Conservation (phyloP, 2,797 vertebrate species). For the Artibeus lituratus region DNA sequence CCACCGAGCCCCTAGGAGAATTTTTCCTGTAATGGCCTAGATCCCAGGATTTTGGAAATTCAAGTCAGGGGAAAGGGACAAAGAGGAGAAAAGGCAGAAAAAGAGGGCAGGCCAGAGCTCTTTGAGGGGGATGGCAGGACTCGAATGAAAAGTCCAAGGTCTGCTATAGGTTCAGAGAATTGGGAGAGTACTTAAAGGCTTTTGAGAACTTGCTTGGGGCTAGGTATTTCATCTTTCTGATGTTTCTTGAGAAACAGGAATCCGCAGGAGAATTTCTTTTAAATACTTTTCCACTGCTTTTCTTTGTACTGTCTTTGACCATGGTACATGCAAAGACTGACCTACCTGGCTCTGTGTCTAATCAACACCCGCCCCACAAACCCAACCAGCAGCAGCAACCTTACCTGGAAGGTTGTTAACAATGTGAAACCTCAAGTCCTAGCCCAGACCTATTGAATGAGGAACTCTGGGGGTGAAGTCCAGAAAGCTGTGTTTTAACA, state of each 20-base stretch:
- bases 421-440: background rate
- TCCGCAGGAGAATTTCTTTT: background rate
- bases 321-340: rapidly evolving
- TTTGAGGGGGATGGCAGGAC: background rate
- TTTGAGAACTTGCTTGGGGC: background rate
- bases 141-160: background rate
- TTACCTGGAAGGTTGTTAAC: background rate
- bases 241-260: background rate
- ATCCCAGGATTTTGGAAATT: background rate
- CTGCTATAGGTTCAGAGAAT: background rate
- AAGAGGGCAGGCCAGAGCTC: background rate
- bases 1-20: background rate
- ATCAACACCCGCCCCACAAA: background rate
- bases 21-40: background rate
- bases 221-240: background rate
- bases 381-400: background rate
- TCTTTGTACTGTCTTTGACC: background rate
- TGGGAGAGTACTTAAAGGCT: background rate
- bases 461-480: background rate
- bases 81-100: background rate
- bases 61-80: background rate
- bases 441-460: background rate
- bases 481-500: background rate
- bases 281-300: background rate
- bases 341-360: background rate